Base-by-base conservation (phyloP, 1,140 invertebrate species). In the Armadillidium nasatum region DNA sequence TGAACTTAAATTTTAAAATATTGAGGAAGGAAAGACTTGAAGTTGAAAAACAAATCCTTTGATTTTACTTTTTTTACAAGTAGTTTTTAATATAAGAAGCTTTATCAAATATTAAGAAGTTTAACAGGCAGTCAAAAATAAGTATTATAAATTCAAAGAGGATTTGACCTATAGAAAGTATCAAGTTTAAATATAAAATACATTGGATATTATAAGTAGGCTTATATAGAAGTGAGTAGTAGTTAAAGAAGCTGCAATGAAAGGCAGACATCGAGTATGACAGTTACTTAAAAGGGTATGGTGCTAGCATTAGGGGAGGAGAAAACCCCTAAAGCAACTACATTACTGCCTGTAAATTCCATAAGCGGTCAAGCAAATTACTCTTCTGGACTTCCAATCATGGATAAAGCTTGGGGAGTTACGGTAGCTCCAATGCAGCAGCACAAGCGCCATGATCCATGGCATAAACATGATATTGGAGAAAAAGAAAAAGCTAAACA, bases 401-500 rank as follows among this genome's bases (percentile, higher is more conserved):
- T 81, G 80, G 80, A 81, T 72, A 81, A 81, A 74, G 77, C 80
- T 73, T 81, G 80, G 80, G 80, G 80, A 73, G 77, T 81, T 72
- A 81, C 80, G 73, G 80, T 81, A 74, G 80, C 77, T 70, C 80
- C 80, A 68, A 77, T 77, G 72, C 78, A 78, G 76, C 80, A 81
- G 75, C 80, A 81, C 76, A 81, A 81, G 71, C 68, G 77, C 77
- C 74, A 78, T 79, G 75, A 78, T 79, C 77, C 78, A 77, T 81
- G 80, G 80, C 80, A 81, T 77, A 81, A 81, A 77, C 80, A 81
- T 77, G 80, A 81, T 75, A 71, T 81, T 72, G 78, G 74, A 44
- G 80, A 81, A 54, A 81, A 81, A 70, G 80, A 81, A 66, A 81
- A 77, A 81, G 80, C 80, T 66, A 81, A 81, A 75, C 80, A 81